Evolutionary conservation across 1,140 invertebrate genomes (phyloP).

Genomic region (Atta colombica): DNA sequence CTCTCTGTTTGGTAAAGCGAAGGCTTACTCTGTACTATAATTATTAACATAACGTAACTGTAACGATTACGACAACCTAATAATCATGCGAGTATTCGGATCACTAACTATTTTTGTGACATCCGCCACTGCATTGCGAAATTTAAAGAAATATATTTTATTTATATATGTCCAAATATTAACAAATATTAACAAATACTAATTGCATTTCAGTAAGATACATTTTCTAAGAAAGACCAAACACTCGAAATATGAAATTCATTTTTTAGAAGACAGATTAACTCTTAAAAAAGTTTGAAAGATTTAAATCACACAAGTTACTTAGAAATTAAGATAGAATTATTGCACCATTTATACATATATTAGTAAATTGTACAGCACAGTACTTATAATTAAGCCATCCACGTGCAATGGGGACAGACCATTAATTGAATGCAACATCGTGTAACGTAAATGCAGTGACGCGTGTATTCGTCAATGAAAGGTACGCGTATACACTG

Average conservation of each 20-base stretch:
- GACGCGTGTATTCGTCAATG: conserved; percentile 32
- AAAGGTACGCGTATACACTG: conserved; percentile 38
- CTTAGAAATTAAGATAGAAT: background rate
- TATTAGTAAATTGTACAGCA: conserved; percentile 61
- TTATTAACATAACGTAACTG: conserved; percentile 47
- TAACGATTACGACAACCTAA: conserved; percentile 30
- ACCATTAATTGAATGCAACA: conserved; percentile 66
- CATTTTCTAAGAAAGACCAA: background rate
- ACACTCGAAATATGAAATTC: background rate
- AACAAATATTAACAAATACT: background rate
- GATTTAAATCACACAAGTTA: background rate
- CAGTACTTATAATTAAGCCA: conserved; percentile 63
- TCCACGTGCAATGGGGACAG: conserved; percentile 50
- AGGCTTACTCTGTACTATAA: conserved; percentile 34
- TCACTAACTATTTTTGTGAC: background rate
- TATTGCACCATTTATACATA: background rate
- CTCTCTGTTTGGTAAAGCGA: conserved; percentile 33
- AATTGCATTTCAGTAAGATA: background rate
- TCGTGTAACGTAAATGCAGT: conserved; percentile 49
- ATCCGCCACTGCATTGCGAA: conserved; percentile 3
- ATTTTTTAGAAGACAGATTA: background rate
- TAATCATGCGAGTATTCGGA: conserved; percentile 1
- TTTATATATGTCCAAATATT: background rate
- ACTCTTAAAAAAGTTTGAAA: background rate
- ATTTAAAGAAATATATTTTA: background rate